Evolutionary conservation across 2,888 invertebrate species (phyloP).

Genomic region (Clitarchus hookeri): DNA sequence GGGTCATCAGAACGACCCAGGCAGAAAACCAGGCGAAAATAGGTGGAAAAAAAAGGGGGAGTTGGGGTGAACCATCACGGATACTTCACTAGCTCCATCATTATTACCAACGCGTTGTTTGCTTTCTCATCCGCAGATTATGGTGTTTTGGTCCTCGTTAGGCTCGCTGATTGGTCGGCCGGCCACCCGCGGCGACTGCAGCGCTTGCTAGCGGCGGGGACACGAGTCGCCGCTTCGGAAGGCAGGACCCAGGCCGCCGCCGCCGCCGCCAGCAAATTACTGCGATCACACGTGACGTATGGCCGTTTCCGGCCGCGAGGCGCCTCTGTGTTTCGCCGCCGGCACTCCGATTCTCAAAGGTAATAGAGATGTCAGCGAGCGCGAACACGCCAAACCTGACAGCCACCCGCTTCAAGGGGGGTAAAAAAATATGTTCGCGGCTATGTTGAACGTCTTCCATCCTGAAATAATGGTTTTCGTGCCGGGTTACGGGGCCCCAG

Average conservation of each 20-base stretch:
- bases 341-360: background rate
- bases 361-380: background rate
- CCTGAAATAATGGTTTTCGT: background rate
- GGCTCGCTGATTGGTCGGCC: background rate
- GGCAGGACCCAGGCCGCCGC: no score
- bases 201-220: background rate
- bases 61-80: background rate
- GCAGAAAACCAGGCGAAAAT: no score
- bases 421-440: background rate
- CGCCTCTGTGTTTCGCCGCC: background rate
- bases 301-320: background rate
- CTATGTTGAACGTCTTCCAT: background rate
- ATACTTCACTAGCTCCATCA: background rate
- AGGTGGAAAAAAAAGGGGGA: background rate
- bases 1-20: no score
- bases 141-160: background rate
- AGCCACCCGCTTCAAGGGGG: background rate
- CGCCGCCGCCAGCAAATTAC: background rate
- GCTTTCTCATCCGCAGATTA: background rate
- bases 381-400: background rate
- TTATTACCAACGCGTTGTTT: background rate
- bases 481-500: no score
- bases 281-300: background rate
- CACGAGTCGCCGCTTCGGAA: background rate
- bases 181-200: background rate